phyloP scores from a whole-genome alignment of 1,140 invertebrate species.

The Thalassaphorura encarpata region DNA sequence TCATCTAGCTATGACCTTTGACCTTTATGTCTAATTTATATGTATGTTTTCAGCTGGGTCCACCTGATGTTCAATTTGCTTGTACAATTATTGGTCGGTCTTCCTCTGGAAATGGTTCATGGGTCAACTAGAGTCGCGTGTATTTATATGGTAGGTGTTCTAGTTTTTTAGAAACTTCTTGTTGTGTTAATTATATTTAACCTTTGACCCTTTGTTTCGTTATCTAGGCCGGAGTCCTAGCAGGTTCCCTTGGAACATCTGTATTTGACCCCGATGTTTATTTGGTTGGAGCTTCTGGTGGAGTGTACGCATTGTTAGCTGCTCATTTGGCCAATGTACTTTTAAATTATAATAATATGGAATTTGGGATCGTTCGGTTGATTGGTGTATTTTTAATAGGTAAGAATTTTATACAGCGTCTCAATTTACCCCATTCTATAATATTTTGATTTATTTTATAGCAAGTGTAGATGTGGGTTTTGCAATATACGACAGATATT shows the following conservation, averaged over 20 bases:
- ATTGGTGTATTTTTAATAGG: slow-evolving; percentile 85
- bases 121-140: neutral
- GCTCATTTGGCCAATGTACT: slow-evolving; percentile 90
- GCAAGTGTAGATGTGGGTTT: slow-evolving; percentile 90
- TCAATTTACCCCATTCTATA: too few relatives aligned
- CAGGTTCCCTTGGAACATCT: slow-evolving; percentile 61
- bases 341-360: slow-evolving; percentile 94
- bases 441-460: too few relatives aligned
- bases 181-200: too few relatives aligned
- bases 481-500: slow-evolving; percentile 85
- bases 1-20: neutral
- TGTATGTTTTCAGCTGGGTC: too few relatives aligned
- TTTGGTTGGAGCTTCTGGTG: slow-evolving; percentile 84
- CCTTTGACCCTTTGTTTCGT: too few relatives aligned
- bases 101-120: neutral
- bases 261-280: slow-evolving; percentile 89
- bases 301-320: slow-evolving; percentile 80
- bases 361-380: slow-evolving; percentile 79
- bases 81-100: neutral
- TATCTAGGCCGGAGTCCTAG: slow-evolving; percentile 83
- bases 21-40: too few relatives aligned
- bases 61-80: neutral
- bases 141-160: neutral
- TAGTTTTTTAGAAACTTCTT: too few relatives aligned
- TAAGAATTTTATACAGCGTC: too few relatives aligned